Evolutionary conservation across 2,113 vertebrate species (phyloP).

Genomic region (Rhodinocichla rosea): DNA sequence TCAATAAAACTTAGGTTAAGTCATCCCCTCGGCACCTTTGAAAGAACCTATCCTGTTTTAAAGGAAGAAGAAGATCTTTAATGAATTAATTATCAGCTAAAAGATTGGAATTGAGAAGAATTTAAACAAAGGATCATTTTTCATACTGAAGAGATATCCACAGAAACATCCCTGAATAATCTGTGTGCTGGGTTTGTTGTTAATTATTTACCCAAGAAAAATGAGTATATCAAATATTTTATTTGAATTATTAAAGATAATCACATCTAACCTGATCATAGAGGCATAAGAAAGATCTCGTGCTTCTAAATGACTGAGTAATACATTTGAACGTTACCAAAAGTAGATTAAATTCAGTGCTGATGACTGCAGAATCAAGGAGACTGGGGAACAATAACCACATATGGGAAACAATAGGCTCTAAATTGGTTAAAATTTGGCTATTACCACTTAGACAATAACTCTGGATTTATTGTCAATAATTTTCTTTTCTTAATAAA

Average conservation of each 20-base stretch:
- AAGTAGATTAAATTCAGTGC: not conserved
- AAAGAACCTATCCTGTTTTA: not conserved
- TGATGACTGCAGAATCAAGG: not conserved
- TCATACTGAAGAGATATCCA: not conserved
- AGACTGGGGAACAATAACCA: not conserved
- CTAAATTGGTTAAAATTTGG: not conserved
- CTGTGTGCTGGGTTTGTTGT: not conserved
- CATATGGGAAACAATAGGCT: not conserved
- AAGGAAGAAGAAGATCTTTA: not conserved
- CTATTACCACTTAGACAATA: not conserved
- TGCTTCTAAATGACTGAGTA: not conserved
- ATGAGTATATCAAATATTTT: not conserved
- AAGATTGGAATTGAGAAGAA: not conserved
- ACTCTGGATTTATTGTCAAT: not conserved
- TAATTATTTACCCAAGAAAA: not conserved
- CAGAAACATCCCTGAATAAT: not conserved
- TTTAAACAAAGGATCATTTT: not conserved
- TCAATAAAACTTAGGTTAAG: not conserved
- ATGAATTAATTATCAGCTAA: not conserved
- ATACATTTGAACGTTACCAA: not conserved
- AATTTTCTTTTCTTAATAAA: not conserved
- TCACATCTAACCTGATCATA: not conserved
- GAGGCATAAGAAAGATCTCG: not conserved
- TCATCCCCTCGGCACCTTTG: not conserved
- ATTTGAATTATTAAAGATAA: not conserved